Conservation (phyloP, 2,888 invertebrate species). For the Drosophila austrosaltans region DNA sequence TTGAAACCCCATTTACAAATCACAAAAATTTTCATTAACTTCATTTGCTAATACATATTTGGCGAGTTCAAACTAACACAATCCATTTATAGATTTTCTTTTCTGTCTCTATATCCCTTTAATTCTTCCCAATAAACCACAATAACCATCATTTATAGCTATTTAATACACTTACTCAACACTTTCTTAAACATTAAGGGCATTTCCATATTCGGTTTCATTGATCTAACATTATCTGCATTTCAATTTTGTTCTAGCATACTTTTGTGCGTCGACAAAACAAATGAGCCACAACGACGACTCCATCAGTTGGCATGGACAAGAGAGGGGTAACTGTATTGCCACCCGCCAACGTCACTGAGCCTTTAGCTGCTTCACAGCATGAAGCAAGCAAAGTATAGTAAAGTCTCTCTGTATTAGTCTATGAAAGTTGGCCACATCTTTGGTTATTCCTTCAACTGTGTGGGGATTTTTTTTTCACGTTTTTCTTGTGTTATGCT, state of each 20-base stretch:
- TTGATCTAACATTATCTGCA: background rate
- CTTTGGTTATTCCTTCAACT: conserved; percentile 14
- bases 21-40: too few species aligned
- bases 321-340: background rate
- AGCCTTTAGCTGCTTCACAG: conserved; percentile 21
- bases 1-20: too few species aligned
- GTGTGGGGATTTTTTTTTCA: conserved; percentile 28
- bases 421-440: conserved; percentile 66
- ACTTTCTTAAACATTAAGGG: conserved; percentile 24
- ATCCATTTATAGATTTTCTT: too few species aligned
- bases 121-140: too few species aligned
- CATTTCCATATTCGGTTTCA: conserved; percentile 12
- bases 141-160: too few species aligned
- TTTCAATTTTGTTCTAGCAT: conserved; percentile 34
- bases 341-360: conserved; percentile 5
- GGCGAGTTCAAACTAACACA: too few species aligned
- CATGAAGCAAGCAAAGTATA: conserved; percentile 33
- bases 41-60: too few species aligned
- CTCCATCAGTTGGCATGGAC: conserved; percentile 8
- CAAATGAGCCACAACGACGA: conserved; percentile 63
- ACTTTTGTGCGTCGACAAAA: conserved; percentile 58
- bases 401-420: conserved; percentile 50
- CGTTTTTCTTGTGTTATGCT: conserved; percentile 52
- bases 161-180: background rate
- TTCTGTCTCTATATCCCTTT: too few species aligned